Evolutionary conservation across 2,113 vertebrate genomes (phyloP), one percentile per base, ranked within the genome.

Genomic region (Cercocebus atys): DNA sequence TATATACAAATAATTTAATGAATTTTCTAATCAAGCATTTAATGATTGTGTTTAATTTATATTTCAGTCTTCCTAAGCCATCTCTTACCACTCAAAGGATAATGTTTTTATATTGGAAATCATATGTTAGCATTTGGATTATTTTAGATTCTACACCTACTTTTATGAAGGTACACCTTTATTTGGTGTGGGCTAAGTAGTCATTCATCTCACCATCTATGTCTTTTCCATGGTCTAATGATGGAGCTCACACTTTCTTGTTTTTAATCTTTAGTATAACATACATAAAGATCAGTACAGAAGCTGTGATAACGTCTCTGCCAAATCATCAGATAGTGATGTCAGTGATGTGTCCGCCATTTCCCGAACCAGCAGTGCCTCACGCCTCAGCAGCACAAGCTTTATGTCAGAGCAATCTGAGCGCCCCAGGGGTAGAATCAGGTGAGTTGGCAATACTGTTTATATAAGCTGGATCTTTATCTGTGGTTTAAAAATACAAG

Each of bases 381-480:
- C 99, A 93, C 99, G 99, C 98, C 99, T 99, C 98, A 99, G 99
- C 99, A 99, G 99, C 99, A 99, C 99, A 98, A 99, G 99, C 99
- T 99, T 99, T 99, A 99, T 99, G 99, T 99, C 99, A 61, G 99
- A 99, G 98, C 99, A 99, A 97, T 99, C 99, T 90, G 99, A 99
- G 96, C 99, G 99, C 90, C 99, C 99, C 45, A 98, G 99, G 80
- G 99, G 99, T 96, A 99, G 99, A 93, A 98, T 99, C 98, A 99
- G 99, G 99, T 99, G 98, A 99, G 99, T 98, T 93, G 95, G 86
- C 86, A 66, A 17, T n/a, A 59, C 86, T 91, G 43, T 90, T 97
- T 83, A 11, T 25, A 72, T 78, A 30, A 70, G 18, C 87, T 75
- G 8, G 17, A 8, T 84, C 18, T 76, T 14, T 35, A 84, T n/a